phyloP scores from a whole-genome alignment of 2,888 invertebrate genomes.

The Megaustenia siamemsis region DNA sequence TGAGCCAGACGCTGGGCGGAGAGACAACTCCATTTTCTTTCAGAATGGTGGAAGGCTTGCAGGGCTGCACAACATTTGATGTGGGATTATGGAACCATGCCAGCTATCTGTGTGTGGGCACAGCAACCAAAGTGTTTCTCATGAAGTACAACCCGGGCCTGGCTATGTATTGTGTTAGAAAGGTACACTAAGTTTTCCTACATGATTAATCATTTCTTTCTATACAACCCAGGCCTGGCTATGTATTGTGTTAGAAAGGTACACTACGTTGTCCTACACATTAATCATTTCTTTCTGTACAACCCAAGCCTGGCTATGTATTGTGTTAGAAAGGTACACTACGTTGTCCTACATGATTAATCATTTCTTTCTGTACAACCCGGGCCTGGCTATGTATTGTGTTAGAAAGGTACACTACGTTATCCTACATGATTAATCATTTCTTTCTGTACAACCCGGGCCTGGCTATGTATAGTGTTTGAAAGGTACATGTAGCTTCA shows the following conservation, averaged over 20 bases:
- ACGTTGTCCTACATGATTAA: too few species aligned
- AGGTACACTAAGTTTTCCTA: too few species aligned
- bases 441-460: slow-evolving; percentile 84
- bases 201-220: too few species aligned
- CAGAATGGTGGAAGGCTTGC: slow-evolving; percentile 77
- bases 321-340: slow-evolving; percentile 77
- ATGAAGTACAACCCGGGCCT: slow-evolving; percentile 83
- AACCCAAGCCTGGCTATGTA: slow-evolving; percentile 82
- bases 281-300: too few species aligned
- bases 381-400: slow-evolving; percentile 80
- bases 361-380: too few species aligned
- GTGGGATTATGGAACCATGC: slow-evolving; percentile 68
- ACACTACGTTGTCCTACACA: too few species aligned
- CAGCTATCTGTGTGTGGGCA: slow-evolving; percentile 79
- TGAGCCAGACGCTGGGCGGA: slow-evolving; percentile 67
- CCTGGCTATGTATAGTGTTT: slow-evolving; percentile 75
- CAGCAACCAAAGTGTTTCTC: slow-evolving; percentile 78
- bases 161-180: slow-evolving; percentile 74
- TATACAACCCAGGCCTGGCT: slow-evolving; percentile 83
- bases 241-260: slow-evolving; percentile 78
- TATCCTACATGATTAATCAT: too few species aligned
- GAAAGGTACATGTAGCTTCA: slow-evolving; percentile 79
- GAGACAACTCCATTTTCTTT: slow-evolving; percentile 69
- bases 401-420: slow-evolving; percentile 77
- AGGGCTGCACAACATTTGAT: slow-evolving; percentile 80